Conservation (phyloP, 2,797 vertebrate genomes). For the Lycodopsis pacificus region DNA sequence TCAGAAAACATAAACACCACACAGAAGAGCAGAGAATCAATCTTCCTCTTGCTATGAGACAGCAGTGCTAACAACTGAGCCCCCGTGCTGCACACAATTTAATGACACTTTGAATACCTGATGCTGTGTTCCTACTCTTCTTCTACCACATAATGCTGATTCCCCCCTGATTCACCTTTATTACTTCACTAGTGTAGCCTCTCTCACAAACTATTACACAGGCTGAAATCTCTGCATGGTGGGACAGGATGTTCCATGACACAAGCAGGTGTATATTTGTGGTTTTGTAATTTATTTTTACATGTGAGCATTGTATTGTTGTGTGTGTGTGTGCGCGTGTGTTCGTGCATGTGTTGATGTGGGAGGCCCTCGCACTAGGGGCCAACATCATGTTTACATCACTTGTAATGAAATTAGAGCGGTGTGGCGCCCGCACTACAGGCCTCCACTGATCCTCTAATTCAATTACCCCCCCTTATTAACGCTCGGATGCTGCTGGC, state of each 20-base stretch:
- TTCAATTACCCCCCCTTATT: conserved; percentile 84
- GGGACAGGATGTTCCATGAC: conserved; percentile 5
- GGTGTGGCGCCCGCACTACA: conserved; percentile 74
- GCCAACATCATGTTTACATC: conserved; percentile 80
- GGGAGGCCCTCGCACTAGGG: conserved; percentile 65
- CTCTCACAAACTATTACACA: background rate
- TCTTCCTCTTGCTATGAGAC: conserved; percentile 1
- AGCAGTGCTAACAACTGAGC: conserved; percentile 10
- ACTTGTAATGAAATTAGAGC: conserved; percentile 83
- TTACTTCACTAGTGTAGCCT: conserved; percentile 6
- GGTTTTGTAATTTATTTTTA: conserved; percentile 17
- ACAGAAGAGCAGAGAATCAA: conserved; percentile 18
- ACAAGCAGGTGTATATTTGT: conserved; percentile 15
- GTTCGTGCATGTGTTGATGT: conserved; percentile 58
- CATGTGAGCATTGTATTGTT: conserved; percentile 11
- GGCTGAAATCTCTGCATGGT: conserved; percentile 1
- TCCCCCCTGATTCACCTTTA: conserved; percentile 14
- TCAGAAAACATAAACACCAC: conserved; percentile 27
- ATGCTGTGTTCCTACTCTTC: conserved; percentile 22
- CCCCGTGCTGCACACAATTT: conserved; percentile 23
- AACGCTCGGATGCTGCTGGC: conserved; percentile 79
- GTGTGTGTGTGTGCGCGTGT: conserved; percentile 19
- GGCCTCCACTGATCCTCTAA: conserved; percentile 80
- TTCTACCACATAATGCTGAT: conserved; percentile 7
- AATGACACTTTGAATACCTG: conserved; percentile 33